A percentile compares a stretch with the other conserved stretches of the same genome.
These are phyloP conservation scores for Echinops telfairi DNA, from an alignment of 2,113 vertebrate species.

Conservation along the genomic window DNA sequence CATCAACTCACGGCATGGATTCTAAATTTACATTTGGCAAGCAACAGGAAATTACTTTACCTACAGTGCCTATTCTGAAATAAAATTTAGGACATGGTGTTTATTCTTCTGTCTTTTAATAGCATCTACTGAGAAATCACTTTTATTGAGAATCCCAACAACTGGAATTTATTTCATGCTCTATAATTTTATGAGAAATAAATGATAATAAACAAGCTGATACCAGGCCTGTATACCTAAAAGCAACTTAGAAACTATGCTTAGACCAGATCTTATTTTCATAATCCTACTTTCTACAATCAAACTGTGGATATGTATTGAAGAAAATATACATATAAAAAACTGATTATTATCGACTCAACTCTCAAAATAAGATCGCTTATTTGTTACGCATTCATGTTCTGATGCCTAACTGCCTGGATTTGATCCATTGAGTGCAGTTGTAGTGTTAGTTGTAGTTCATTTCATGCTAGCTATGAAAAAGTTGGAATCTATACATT, in stretches of 20 bases:
- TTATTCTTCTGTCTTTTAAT: conserved; percentile 65
- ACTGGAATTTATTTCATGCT: conserved; percentile 60
- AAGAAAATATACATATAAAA: not conserved
- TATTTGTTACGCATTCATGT: not conserved
- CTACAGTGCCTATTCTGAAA: conserved; percentile 50
- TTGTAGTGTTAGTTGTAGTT: not conserved
- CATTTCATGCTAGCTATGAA: not conserved
- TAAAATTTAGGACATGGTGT: conserved; percentile 47
- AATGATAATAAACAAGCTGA: conserved; percentile 40
- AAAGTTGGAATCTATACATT: not conserved
- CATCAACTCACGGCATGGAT: not conserved
- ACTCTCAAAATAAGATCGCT: not conserved
- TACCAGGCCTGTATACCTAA: not conserved
- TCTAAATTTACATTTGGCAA: conserved; percentile 63
- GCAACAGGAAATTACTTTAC: conserved; percentile 55
- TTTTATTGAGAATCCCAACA: conserved; percentile 52
- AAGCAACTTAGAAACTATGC: not conserved
- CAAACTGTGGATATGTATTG: not conserved
- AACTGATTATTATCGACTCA: not conserved
- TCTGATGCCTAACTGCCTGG: not conserved
- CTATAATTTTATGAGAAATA: conserved; percentile 57
- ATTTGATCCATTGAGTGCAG: not conserved
- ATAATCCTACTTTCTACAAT: not conserved
- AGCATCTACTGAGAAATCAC: conserved; percentile 38
- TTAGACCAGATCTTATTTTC: not conserved